Base-by-base conservation (phyloP, 35 echinoderm and acorn worm genomes). In the Heliocidaris tuberculata region DNA sequence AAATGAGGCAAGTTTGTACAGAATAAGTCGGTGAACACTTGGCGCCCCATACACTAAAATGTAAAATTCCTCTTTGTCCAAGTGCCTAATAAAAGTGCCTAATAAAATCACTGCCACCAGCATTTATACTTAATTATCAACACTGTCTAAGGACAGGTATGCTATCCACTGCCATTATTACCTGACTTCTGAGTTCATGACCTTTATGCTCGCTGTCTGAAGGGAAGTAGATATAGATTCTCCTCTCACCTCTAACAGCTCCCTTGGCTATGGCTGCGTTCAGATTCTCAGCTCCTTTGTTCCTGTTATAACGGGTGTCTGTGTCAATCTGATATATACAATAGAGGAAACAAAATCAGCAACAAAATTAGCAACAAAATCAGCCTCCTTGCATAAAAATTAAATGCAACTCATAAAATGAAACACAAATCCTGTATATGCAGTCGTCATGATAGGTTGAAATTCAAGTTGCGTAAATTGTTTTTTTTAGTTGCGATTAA, bases 161-260 rank as follows among this genome's bases (percentile, higher is more conserved):
- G 65, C 21, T 42, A 42, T 42, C 7, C 52, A 78, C 7, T 7
- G 21, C 27, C 65, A n/a, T 19, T n/a, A 19, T 89, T 32, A 89
- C 87, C 87, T 89, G 87, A 48, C 87, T 89, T 59, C 91, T 93
- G 47, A 93, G 48, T 30, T 49, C 47, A 93, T 93, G 91, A 52
- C 91, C 91, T 59, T 21, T 59, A 31, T 93, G 91, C 30, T 93
- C 91, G 50, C 48, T 59, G 91, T 93, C 91, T 59, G 48, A 19
- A 5, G 91, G 91, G 6, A 93, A 93, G 91, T 49, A 93, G 91
- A 93, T 93, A 27, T 93, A 93, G 48, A 93, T 93, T 9, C 91
- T 32, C 91, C 91, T 93, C 30, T 93, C 91, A 1, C 91, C 91
- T 59, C 47, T 31, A 2, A 93, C 91, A 3, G 31, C 31, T 30